A percentile compares a stretch with the other conserved stretches of the same genome.
phyloP scores from a whole-genome alignment of 2,888 invertebrate genomes.

The Chelonus formosanus region DNA sequence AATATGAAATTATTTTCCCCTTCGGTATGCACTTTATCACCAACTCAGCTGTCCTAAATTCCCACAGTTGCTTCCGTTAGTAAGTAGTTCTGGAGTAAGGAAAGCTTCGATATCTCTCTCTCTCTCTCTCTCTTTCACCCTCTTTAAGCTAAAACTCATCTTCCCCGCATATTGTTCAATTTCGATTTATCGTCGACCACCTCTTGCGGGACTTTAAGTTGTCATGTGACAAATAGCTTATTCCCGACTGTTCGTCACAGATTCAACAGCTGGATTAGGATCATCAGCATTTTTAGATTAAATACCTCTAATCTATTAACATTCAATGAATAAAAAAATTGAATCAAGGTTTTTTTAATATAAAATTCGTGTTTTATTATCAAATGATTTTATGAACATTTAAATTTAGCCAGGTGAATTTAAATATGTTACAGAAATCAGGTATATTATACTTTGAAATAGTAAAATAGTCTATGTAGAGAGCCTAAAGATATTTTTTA shows the following conservation, averaged over 20 bases:
- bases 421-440: too few relatives aligned
- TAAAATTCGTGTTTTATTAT: too few relatives aligned
- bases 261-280: too few relatives aligned
- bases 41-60: conserved; percentile 53
- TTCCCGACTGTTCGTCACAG: conserved; percentile 9
- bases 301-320: too few relatives aligned
- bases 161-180: conserved; percentile 26
- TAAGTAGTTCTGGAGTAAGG: conserved; percentile 7
- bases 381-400: too few relatives aligned
- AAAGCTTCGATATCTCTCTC: conserved; percentile 28
- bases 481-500: too few relatives aligned
- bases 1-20: conserved; percentile 22
- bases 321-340: too few relatives aligned
- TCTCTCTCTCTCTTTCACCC: conserved; percentile 41
- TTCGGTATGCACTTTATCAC: conserved; percentile 15
- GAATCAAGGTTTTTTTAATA: too few relatives aligned
- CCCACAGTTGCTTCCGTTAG: conserved; percentile 54
- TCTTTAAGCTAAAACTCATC: conserved; percentile 37
- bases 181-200: conserved; percentile 50
- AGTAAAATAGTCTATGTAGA: too few relatives aligned
- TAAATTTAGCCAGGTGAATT: too few relatives aligned
- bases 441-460: too few relatives aligned
- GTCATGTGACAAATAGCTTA: conserved; percentile 8
- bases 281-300: too few relatives aligned
- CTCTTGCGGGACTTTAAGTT: conserved; percentile 3